Percentiles rank a stretch among this genome's conserved stretches.
Conservation (phyloP, 2,888 invertebrate species). For the Gnatocerus cornutus region DNA sequence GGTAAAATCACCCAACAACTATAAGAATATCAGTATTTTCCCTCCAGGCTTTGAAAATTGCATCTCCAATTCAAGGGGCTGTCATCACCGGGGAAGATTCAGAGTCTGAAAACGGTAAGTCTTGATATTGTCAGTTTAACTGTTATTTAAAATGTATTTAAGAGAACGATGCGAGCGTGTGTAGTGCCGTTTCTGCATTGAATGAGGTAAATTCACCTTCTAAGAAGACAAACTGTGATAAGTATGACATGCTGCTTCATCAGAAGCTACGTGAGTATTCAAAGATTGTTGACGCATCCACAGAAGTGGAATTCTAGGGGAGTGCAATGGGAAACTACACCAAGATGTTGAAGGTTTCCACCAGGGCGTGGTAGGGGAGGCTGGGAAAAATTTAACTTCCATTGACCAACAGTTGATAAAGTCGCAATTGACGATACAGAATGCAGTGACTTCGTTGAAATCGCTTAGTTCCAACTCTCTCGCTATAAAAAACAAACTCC, state of each 20-base stretch:
- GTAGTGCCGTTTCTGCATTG: constrained; percentile 63
- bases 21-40: no score
- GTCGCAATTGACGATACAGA: constrained; percentile 68
- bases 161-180: constrained; percentile 63
- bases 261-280: constrained; percentile 63
- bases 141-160: constrained; percentile 20
- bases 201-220: constrained; percentile 47
- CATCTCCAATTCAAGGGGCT: constrained; percentile 64
- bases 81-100: constrained; percentile 68
- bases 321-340: constrained; percentile 64
- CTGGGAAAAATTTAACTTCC: constrained; percentile 61
- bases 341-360: constrained; percentile 62
- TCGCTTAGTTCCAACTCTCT: constrained; percentile 64
- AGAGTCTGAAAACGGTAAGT: constrained; percentile 67
- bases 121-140: not conserved
- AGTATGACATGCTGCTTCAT: constrained; percentile 63
- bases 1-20: constrained; percentile 22
- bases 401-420: constrained; percentile 67
- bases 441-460: constrained; percentile 66
- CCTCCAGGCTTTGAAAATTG: constrained; percentile 52
- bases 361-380: constrained; percentile 61
- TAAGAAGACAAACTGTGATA: constrained; percentile 48
- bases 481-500: constrained; percentile 64
- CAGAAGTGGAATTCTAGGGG: constrained; percentile 61
- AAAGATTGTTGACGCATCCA: constrained; percentile 26